Conservation (phyloP, 2,113 vertebrate species). For the Vidua chalybeata region DNA sequence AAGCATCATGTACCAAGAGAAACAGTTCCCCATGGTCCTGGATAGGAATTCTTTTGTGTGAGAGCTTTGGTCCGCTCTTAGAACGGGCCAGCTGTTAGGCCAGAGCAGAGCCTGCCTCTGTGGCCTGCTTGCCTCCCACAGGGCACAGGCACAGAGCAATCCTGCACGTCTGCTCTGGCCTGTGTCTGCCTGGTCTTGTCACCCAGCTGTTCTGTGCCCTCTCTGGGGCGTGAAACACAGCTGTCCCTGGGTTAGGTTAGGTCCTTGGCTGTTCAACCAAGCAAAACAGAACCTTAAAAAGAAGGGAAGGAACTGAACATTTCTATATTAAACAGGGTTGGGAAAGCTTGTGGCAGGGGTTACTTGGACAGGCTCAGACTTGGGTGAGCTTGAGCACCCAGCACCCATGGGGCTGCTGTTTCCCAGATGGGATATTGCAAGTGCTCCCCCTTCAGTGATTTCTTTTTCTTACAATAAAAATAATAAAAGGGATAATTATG, state of each 20-base stretch:
- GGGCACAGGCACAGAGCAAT: neutral
- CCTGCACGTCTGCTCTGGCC: neutral
- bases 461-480: neutral
- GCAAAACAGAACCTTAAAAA: neutral
- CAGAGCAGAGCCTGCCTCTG: neutral
- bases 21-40: neutral
- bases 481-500: neutral
- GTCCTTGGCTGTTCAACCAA: neutral
- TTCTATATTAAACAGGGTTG: neutral
- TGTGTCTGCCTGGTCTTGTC: neutral
- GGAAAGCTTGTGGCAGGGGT: neutral
- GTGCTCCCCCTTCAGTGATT: neutral
- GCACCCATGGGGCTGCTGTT: rapidly evolving
- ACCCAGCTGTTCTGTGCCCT: neutral
- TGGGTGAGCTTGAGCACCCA: neutral
- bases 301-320: neutral
- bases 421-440: neutral
- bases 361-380: neutral
- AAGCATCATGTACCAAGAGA: neutral
- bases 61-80: neutral
- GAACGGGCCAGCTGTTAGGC: rapidly evolving
- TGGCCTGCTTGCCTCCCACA: neutral
- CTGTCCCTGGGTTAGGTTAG: no score
- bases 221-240: rapidly evolving
- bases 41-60: neutral